These are phyloP conservation scores for Cottus gobio DNA, from an alignment of 2,113 vertebrate genomes.

Conservation along the genomic window DNA sequence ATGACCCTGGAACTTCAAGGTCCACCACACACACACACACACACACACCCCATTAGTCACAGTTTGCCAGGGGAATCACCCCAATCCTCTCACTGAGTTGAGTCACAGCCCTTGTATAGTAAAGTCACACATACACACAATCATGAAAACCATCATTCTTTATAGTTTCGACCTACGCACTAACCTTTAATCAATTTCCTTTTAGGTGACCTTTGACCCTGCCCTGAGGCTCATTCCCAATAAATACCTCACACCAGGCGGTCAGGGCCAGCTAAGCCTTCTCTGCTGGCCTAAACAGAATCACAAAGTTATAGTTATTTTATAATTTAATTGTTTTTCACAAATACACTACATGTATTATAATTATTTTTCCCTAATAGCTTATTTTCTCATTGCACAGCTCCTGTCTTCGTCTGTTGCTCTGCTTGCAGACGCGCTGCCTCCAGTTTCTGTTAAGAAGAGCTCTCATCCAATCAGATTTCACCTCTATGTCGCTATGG, in stretches of 20 bases:
- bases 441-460: too few species aligned
- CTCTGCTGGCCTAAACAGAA: too few species aligned
- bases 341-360: too few species aligned
- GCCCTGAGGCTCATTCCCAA: neutral
- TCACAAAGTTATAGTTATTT: too few species aligned
- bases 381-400: too few species aligned
- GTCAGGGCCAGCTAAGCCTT: too few species aligned
- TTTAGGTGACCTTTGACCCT: slow-evolving; percentile 16
- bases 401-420: too few species aligned
- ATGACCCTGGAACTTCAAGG: slow-evolving; percentile 30
- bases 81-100: neutral
- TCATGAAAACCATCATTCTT: slow-evolving; percentile 2
- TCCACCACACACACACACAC: slow-evolving; percentile 9
- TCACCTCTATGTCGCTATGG: too few species aligned
- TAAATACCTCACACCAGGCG: slow-evolving; percentile 3
- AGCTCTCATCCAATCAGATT: too few species aligned
- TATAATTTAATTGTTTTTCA: too few species aligned
- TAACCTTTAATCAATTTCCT: neutral
- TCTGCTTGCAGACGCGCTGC: too few species aligned
- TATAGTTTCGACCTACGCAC: neutral
- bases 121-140: neutral
- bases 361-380: too few species aligned
- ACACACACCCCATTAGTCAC: slow-evolving; percentile 57
- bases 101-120: slow-evolving; percentile 28
- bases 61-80: slow-evolving; percentile 40